Evolutionary conservation across 2,888 invertebrate genomes (phyloP).

Genomic region (Nemurella pictetii): DNA sequence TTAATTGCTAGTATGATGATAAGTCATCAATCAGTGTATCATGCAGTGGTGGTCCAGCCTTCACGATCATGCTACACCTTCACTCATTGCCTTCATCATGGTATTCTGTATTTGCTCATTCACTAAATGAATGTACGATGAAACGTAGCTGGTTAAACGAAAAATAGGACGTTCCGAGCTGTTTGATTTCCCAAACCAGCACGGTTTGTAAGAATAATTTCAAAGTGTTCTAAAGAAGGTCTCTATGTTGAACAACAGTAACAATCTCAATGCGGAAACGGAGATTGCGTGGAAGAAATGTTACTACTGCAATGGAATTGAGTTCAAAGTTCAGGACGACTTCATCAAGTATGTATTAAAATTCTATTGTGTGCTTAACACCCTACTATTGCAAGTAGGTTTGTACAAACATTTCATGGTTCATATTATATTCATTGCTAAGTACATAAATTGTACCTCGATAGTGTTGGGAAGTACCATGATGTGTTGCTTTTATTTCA

Average conservation of each 20-base stretch:
- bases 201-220: background rate
- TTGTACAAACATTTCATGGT: too few species aligned
- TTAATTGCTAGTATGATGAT: background rate
- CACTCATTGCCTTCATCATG: too few species aligned
- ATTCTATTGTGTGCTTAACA: too few species aligned
- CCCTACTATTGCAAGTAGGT: too few species aligned
- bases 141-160: background rate
- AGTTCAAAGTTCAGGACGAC: conserved; percentile 43
- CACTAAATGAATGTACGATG: background rate
- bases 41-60: background rate
- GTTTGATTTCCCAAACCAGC: background rate
- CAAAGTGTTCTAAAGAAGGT: background rate
- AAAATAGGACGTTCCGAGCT: background rate
- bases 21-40: background rate
- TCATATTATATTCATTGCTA: too few species aligned
- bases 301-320: conserved; percentile 40
- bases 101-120: background rate
- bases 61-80: too few species aligned
- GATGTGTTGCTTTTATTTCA: background rate
- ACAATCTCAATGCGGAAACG: background rate
- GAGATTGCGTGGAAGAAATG: conserved; percentile 39
- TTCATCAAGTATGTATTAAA: conserved; percentile 40
- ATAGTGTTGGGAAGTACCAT: too few species aligned
- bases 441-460: too few species aligned
- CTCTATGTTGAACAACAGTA: background rate